phyloP scores from a whole-genome alignment of 2,113 vertebrate genomes.

The Azemiops feae region DNA sequence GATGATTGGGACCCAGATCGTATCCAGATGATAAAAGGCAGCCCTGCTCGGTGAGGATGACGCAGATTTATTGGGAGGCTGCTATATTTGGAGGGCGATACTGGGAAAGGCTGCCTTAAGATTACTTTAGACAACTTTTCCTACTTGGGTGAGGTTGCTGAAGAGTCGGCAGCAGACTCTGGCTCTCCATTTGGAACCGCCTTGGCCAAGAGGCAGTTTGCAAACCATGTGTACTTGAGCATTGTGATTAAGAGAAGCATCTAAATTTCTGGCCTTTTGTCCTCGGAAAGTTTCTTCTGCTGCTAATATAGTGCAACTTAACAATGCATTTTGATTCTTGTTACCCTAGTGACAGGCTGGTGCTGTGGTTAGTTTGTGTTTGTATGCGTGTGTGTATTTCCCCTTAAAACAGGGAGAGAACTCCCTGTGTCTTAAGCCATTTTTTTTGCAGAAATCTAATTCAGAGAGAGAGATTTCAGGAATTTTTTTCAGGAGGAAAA shows the following conservation, averaged over 20 bases:
- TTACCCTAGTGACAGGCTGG: background rate
- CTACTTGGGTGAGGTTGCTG: background rate
- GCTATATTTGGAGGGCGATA: background rate
- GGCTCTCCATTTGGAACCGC: background rate
- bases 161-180: accelerated
- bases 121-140: accelerated
- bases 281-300: background rate
- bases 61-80: background rate
- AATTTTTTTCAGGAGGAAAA: background rate
- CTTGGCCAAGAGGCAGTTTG: accelerated
- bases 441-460: background rate
- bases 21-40: background rate
- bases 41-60: background rate
- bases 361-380: background rate
- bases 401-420: background rate
- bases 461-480: background rate
- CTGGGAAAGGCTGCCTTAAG: background rate
- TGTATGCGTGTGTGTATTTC: background rate
- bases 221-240: background rate
- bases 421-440: background rate
- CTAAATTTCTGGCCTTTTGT: background rate
- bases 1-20: background rate
- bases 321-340: slow-evolving; percentile 11
- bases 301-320: slow-evolving; percentile 23
- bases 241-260: accelerated